These are phyloP conservation scores for Gari tellinella DNA, from an alignment of 2,888 invertebrate genomes.

Conservation along the genomic window DNA sequence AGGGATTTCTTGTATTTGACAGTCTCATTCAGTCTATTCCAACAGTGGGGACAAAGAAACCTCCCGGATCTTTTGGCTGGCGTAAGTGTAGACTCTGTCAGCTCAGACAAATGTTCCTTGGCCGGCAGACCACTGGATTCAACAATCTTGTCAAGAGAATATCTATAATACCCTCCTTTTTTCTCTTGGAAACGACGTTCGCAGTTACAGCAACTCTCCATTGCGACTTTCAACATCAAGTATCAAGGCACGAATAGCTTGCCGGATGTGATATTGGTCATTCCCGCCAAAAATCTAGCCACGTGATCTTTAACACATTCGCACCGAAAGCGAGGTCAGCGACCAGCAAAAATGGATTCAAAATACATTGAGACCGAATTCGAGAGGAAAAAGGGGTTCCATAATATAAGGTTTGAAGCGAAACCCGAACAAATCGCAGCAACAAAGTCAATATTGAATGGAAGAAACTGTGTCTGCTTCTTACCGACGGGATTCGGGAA, in stretches of 20 bases:
- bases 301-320: neutral
- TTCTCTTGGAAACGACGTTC: slow-evolving; percentile 5
- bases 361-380: neutral
- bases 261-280: neutral
- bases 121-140: neutral
- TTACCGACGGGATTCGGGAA: slow-evolving; percentile 39
- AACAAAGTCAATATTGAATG: slow-evolving; percentile 1
- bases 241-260: slow-evolving; percentile 1
- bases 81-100: slow-evolving; percentile 4
- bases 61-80: slow-evolving; percentile 5
- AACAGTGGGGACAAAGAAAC: slow-evolving; percentile 21
- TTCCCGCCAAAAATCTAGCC: neutral
- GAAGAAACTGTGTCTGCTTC: slow-evolving; percentile 25
- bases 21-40: slow-evolving; percentile 14
- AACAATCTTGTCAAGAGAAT: slow-evolving; percentile 10
- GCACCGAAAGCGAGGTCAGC: neutral
- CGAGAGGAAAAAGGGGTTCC: neutral
- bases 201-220: slow-evolving; percentile 19
- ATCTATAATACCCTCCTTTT: slow-evolving; percentile 18
- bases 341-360: neutral
- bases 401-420: slow-evolving; percentile 10
- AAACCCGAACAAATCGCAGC: slow-evolving; percentile 25
- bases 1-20: slow-evolving; percentile 13
- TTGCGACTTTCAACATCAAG: neutral
- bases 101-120: slow-evolving; percentile 2